Base-by-base conservation (phyloP, 2,113 vertebrate genomes). In the Phylloscopus trochiloides region DNA sequence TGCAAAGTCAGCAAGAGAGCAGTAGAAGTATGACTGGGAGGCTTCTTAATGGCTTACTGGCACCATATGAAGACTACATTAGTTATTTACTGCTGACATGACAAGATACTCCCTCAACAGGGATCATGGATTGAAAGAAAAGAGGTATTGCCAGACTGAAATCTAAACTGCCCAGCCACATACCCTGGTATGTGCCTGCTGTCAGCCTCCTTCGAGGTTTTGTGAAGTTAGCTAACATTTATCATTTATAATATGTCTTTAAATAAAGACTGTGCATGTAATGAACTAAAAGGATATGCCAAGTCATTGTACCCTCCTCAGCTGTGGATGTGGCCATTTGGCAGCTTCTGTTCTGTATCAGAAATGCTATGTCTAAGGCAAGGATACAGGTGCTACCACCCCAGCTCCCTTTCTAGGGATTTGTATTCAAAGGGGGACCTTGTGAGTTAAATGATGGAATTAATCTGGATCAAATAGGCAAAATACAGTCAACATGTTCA, bases 1-100 rank as follows among this genome's bases (percentile, higher is more conserved):
- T 84, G 85, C 81, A 76, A 91, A 96, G 54, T 74, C 87, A 93
- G 85, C 66, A 93, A 90, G 67, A 88, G 2, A 88, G 51, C 51
- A 86, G 71, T 5, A 73, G 26, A 51, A 70, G 43, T 71, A 50
- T 12, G 10, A 47, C 63, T 0, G 0, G 26, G 31, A 90, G 43
- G 61, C 36, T 90, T 73, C 51, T 48, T 95, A 91, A 95, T 83
- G 71, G 47, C 26, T 66, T 95, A 48, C 55, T 93, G 92, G 74
- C 85, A 91, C 75, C 3, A 1, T 26, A 28, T 67, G 38, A 73
- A 92, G 75, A 43, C 47, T 74, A 9, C 59, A 86, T 94, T 82
- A 93, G 66, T 50, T 86, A 73, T 38, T 73, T 70, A 66, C 66
- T 83, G 85, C 90, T 96, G 94, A 88, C 59, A 70, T 58, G 66